Base-by-base conservation (phyloP, 2,888 invertebrate species). In the Cheilosia variabilis region DNA sequence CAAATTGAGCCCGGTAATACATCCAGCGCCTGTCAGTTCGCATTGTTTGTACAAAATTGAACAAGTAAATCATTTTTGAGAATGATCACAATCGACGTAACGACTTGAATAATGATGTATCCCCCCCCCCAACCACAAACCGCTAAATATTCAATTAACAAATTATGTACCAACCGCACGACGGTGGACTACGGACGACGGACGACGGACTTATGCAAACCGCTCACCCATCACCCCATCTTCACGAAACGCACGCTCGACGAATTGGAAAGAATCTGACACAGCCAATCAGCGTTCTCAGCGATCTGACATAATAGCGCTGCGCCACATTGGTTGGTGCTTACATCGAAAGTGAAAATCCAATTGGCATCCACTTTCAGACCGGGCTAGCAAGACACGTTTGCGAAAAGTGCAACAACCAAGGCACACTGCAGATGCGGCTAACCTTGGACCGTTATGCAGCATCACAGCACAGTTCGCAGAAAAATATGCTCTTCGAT, bases 361-460 rank as follows among this genome's bases (percentile, higher is more conserved):
- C 10, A 52, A 72, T 63, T 57, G 57, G 66, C 50, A 43, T 83
- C 79, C 79, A 83, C 83, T 83, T 79, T 83, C 68, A 72, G 73
- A 76, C 65, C 68, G 19, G 52, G 55, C 72, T 55, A 37, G 2
- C 34, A 34, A 31, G 37, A 50, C n/a, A 52, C 22, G 37, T 50
- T 43, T 50, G 47, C 4, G 31, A 17, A 47, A 13, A 37, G 4
- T 34, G 10, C 9, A 22, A 41, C 58, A 43, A 50, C 47, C 34
- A 55, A 58, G 34, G 43, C 27, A 27, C 10, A 55, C n/a, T 52
- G 45, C 43, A 60, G 43, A 66, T 62, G 68, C 53, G 9, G 68
- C 60, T 53, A 77, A 77, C 77, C 77, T 77, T 77, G 76, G 66
- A 27, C 47, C 27, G 24, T 10, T 4, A 37, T 13, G 10, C 37